Evolutionary conservation across 64 coral and sea anemone genomes (phyloP), one percentile per base, ranked within the genome.

Genomic region (Stichodactyla helianthus): DNA sequence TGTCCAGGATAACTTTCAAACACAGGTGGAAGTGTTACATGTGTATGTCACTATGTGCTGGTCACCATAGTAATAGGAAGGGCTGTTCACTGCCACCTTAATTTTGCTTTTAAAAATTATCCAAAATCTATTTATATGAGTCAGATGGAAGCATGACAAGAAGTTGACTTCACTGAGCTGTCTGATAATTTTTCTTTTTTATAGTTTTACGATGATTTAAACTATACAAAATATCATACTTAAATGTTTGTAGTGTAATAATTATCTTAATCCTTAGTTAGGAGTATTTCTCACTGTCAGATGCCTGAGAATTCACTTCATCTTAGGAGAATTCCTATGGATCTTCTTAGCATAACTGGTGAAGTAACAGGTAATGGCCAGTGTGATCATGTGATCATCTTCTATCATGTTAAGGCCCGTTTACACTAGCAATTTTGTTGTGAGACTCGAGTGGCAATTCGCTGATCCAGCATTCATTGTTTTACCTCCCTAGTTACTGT

Each of bases 41-140:
- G 78, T 81, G 52, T 54, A 81, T 81, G 17, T 52, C 78, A 81
- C 78, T 81, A 81, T 81, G 78, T 81, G 78, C 78, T 81, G 78
- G 78, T 81, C 78, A 81, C 35, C 51, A 81, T 81, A 81, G 78
- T 81, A 54, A 81, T 23, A 74, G 68, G 25, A 74, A 74, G 31
- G 68, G 26, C 68, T 81, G 78, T 81, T 54, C 52, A 54, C 52
- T 51, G 78, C 78, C 78, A 81, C 78, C 68, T 74, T 74, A 74
- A 74, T 74, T 81, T 81, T 81, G 51, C 78, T 54, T 52, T 81
- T 81, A 81, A 81, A 81, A 52, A 81, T 81, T 74, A 74, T 74
- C 68, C 25, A 74, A 74, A 74, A 74, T 12, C 68, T 74, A 74
- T 74, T 74, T 74, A 74, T 74, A 74, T 15, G 68, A 74, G 68